Base-by-base conservation (phyloP, 1,140 invertebrate species). In the Drosophila santomea region DNA sequence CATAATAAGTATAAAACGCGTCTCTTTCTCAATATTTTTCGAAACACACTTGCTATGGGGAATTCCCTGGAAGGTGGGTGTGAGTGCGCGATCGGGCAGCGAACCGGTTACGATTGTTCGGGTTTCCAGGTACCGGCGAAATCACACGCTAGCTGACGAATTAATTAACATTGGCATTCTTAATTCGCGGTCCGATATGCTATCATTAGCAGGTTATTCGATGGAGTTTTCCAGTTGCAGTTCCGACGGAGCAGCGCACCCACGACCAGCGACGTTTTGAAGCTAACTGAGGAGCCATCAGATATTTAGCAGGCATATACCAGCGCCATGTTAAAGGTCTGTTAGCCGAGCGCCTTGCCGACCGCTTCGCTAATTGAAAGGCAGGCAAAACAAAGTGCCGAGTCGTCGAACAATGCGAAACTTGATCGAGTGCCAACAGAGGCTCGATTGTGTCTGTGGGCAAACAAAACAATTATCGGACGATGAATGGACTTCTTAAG, bases 391-490 rank as follows among this genome's bases (percentile, higher is more conserved):
- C 58, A 60, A 60, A 50, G 25, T 25, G 35, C 47, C 32, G 32
- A 32, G 14, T 14, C 61, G 14, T 14, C 61, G 14, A 25, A 64
- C 52, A 71, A 41, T 41, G 17, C 44, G 68, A 68, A 66, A 68
- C 41, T 35, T 48, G 68, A 72, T 72, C 51, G 66, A 72, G 68
- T 71, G 51, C 52, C 52, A 50, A 58, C 52, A 71, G 66, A 47
- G 62, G 66, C 48, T 69, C 45, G 38, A 58, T 35, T 67, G 61
- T 47, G 50, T 50, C 36, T 48, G 35, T 17, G 66, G 8, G 43
- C 51, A 71, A 71, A 58, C 43, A 58, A 71, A 71, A 50, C 66
- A 72, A 72, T 72, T 72, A 72, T 41, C 66, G 52, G 66, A 58
- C 68, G n/a, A 41, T 69, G 67, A 68, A 71, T 71, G 66, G 66